A percentile compares a stretch with the other conserved stretches of the same genome.
phyloP scores from a whole-genome alignment of 2,888 invertebrate genomes.

The Lithophane socia region DNA sequence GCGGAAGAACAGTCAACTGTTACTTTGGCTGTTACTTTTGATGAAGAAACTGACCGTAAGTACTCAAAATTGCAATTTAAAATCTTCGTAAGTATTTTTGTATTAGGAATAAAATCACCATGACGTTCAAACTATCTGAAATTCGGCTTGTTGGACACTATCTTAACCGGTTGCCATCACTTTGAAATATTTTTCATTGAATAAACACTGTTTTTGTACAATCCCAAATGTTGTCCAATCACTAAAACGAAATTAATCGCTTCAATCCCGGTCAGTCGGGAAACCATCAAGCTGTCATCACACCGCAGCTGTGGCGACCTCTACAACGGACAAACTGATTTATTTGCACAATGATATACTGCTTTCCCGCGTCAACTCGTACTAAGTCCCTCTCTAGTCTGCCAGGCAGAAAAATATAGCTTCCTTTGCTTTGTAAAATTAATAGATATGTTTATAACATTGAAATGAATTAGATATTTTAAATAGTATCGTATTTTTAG shows the following conservation, averaged over 20 bases:
- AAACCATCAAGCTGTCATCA: constrained; percentile 51
- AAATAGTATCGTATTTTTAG: constrained; percentile 42
- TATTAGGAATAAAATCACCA: no score
- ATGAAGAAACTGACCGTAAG: no score
- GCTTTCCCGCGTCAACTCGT: constrained; percentile 17
- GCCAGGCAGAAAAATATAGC: constrained; percentile 42
- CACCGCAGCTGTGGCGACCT: constrained; percentile 53
- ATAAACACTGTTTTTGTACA: not conserved
- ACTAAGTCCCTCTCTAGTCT: constrained; percentile 2
- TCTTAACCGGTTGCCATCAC: no score
- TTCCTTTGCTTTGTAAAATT: constrained; percentile 55
- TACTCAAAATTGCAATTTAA: no score
- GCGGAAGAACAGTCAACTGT: no score
- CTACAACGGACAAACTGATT: constrained; percentile 51
- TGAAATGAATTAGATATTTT: constrained; percentile 44
- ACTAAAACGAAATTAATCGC: constrained; percentile 32
- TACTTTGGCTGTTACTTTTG: no score
- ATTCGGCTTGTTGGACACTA: no score
- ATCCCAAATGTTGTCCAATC: constrained; percentile 22
- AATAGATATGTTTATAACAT: constrained; percentile 46
- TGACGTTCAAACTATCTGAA: not conserved
- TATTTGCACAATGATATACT: constrained; percentile 44
- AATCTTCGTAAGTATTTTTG: no score
- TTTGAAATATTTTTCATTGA: not conserved
- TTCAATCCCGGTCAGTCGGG: constrained; percentile 48